Percentiles rank a stretch among this genome's conserved stretches.
Conservation (phyloP, 1,140 invertebrate species). For the Aradophagus sp. region DNA sequence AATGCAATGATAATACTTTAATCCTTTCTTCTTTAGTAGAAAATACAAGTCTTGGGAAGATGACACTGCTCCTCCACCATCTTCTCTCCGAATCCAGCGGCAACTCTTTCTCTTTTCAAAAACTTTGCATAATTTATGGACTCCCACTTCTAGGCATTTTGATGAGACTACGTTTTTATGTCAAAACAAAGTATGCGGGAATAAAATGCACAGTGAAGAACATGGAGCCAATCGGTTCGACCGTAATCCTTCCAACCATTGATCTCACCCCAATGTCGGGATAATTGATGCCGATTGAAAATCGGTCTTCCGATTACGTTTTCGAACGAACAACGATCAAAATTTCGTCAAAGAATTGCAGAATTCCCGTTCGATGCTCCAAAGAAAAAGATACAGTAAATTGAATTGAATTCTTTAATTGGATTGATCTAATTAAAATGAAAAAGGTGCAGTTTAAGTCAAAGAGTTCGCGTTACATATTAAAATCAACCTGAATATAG, state of each 20-base stretch:
- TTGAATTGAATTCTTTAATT: no score
- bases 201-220: slow-evolving; percentile 10
- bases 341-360: no score
- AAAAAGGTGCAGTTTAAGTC: no score
- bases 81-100: not conserved
- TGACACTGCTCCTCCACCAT: slow-evolving; percentile 13
- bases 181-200: slow-evolving; percentile 43
- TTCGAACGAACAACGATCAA: no score
- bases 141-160: slow-evolving; percentile 46
- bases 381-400: no score
- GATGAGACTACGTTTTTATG: slow-evolving; percentile 42
- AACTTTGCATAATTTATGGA: slow-evolving; percentile 57
- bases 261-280: no score
- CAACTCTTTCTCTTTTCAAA: slow-evolving; percentile 25
- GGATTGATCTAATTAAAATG: no score
- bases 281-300: slow-evolving; percentile 7
- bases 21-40: slow-evolving; percentile 41
- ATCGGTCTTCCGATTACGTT: not conserved
- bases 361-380: no score
- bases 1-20: slow-evolving; percentile 51
- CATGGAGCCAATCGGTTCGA: slow-evolving; percentile 13
- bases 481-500: no score
- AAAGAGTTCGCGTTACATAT: no score
- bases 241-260: slow-evolving; percentile 17
- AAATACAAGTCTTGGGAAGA: slow-evolving; percentile 37